Conservation (phyloP, 1,140 invertebrate species). For the Tetramorium simillimum region DNA sequence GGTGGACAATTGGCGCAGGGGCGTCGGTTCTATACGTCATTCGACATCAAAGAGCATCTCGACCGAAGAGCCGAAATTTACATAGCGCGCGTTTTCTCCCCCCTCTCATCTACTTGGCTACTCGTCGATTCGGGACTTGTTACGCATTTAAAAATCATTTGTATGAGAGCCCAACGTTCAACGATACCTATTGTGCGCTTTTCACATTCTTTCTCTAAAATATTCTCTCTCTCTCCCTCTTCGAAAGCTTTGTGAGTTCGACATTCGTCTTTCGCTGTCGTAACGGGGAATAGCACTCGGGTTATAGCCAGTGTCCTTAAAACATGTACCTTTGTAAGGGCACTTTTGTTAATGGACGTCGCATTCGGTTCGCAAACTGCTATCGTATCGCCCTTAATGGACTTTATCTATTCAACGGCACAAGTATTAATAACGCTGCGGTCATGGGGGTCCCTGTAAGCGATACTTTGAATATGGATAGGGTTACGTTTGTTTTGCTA, state of each 20-base stretch:
- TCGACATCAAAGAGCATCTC: slow-evolving; percentile 61
- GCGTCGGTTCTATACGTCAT: slow-evolving; percentile 44
- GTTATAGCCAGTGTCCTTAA: slow-evolving; percentile 21
- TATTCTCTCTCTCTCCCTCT: not conserved
- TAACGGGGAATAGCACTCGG: not conserved
- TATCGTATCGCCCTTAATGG: slow-evolving; percentile 42
- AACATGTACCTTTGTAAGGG: slow-evolving; percentile 40
- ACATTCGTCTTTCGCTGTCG: slow-evolving; percentile 39
- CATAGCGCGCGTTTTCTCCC: slow-evolving; percentile 18
- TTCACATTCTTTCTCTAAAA: slow-evolving; percentile 42
- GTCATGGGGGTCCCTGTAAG: slow-evolving; percentile 39
- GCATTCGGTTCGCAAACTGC: slow-evolving; percentile 23
- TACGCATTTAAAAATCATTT: slow-evolving; percentile 57
- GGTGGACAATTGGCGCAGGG: slow-evolving; percentile 51
- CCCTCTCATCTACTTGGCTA: not conserved
- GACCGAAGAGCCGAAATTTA: slow-evolving; percentile 41
- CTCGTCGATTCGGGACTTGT: not conserved
- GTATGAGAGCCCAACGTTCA: slow-evolving; percentile 10
- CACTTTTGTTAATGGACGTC: slow-evolving; percentile 52
- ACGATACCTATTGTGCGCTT: slow-evolving; percentile 43
- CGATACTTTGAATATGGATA: slow-evolving; percentile 56
- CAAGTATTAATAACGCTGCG: slow-evolving; percentile 53
- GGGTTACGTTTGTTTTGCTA: slow-evolving; percentile 53
- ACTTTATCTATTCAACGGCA: slow-evolving; percentile 55
- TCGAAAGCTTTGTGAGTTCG: slow-evolving; percentile 25